Evolutionary conservation across 2,797 vertebrate species (phyloP).

Genomic region (Urosaurus nigricauda): DNA sequence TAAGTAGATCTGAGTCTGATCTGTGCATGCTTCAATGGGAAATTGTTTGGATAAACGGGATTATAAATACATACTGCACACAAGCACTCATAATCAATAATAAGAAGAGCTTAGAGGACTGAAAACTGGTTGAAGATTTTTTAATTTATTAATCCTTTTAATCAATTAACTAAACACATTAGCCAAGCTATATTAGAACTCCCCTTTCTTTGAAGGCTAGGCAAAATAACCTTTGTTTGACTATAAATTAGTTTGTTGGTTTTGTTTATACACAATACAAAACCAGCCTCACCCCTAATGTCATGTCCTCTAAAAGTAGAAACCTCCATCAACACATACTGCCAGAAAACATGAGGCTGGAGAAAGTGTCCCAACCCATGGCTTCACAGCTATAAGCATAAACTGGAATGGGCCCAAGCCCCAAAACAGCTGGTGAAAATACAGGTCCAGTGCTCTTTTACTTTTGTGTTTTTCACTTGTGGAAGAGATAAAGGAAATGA

Average conservation of each 20-base stretch:
- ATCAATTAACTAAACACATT: neutral
- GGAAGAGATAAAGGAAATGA: neutral
- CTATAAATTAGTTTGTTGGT: neutral
- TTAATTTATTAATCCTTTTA: neutral
- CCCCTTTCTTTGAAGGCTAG: neutral
- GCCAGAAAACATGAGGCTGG: too few species aligned
- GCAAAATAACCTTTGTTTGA: neutral
- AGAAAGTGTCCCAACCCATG: too few species aligned
- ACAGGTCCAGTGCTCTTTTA: neutral
- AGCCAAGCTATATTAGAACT: neutral
- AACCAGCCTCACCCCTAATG: neutral
- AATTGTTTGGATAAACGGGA: neutral
- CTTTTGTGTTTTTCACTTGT: neutral
- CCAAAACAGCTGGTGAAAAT: neutral
- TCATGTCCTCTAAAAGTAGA: too few species aligned
- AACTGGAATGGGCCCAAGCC: neutral
- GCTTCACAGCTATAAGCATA: neutral
- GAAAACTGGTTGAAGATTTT: neutral
- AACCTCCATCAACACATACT: too few species aligned
- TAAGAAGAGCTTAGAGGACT: neutral
- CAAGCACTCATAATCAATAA: neutral
- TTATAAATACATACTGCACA: neutral
- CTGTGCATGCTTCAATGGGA: neutral
- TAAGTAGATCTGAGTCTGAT: neutral
- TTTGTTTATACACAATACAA: neutral